Percentiles rank a stretch among this genome's conserved stretches.
These are phyloP conservation scores for Leucoma salicis DNA, from an alignment of 2,888 invertebrate species.

Conservation along the genomic window DNA sequence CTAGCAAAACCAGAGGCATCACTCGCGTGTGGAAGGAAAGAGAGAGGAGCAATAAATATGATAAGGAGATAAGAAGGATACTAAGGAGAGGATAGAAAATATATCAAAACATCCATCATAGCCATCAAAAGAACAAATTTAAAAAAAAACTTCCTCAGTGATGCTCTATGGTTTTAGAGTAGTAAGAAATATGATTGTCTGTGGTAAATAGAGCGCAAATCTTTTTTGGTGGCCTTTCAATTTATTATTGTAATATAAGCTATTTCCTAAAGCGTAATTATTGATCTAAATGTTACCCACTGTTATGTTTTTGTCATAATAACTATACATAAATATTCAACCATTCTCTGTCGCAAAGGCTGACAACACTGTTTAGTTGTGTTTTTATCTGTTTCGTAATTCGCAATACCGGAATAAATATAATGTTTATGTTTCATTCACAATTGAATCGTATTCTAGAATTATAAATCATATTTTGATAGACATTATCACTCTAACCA, in stretches of 20 bases:
- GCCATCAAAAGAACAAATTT: neutral
- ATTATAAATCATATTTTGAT: too few species aligned
- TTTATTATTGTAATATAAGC: too few species aligned
- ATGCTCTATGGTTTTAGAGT: slow-evolving; percentile 4
- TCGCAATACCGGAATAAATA: neutral
- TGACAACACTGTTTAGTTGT: neutral
- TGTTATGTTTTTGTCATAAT: slow-evolving; percentile 1
- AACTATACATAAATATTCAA: neutral
- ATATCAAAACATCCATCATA: too few species aligned
- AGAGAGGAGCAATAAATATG: too few species aligned
- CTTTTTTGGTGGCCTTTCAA: slow-evolving; percentile 2
- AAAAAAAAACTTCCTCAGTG: slow-evolving; percentile 4
- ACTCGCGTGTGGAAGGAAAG: too few species aligned
- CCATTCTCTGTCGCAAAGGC: neutral
- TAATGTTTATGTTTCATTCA: too few species aligned
- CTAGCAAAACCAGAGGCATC: too few species aligned
- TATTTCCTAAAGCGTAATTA: slow-evolving; percentile 13
- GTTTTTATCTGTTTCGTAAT: neutral
- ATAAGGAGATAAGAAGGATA: too few species aligned
- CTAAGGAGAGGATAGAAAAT: too few species aligned
- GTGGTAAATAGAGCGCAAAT: slow-evolving; percentile 14
- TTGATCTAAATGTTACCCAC: neutral
- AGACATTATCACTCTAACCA: too few species aligned
- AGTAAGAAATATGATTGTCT: slow-evolving; percentile 11
- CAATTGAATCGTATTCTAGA: too few species aligned